Evolutionary conservation across 2,113 vertebrate genomes (phyloP).

Genomic region (Lampris megalopsis): DNA sequence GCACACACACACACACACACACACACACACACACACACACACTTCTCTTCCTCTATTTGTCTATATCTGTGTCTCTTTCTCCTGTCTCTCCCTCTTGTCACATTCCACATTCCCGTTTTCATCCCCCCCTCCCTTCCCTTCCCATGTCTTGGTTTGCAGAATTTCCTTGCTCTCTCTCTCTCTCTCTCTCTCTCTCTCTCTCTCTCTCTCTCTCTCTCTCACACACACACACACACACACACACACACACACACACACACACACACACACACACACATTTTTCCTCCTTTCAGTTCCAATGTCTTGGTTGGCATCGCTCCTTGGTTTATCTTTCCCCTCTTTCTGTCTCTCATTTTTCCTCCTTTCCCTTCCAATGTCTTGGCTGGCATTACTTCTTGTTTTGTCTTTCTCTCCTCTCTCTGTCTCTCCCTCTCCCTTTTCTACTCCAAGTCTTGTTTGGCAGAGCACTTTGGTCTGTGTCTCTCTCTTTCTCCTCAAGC

Average conservation of each 20-base stretch:
- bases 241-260: conserved; percentile 7
- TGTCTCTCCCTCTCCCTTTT: background rate
- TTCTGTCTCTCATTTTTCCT: background rate
- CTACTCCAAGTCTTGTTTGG: background rate
- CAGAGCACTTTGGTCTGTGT: too few species aligned
- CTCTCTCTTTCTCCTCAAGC: background rate
- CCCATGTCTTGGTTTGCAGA: background rate
- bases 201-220: background rate
- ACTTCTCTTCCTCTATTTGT: background rate
- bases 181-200: background rate
- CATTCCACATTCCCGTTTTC: background rate
- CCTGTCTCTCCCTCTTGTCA: background rate
- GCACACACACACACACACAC: conserved; percentile 1
- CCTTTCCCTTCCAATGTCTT: background rate
- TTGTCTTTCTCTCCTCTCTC: background rate
- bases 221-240: conserved; percentile 10
- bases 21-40: conserved; percentile 3
- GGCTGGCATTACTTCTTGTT: background rate
- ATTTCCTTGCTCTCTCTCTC: background rate
- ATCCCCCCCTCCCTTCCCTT: background rate
- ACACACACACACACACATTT: too few species aligned
- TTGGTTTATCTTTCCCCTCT: background rate
- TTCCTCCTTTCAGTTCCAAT: too few species aligned
- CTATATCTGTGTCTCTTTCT: background rate
- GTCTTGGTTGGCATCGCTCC: too few species aligned